These are phyloP conservation scores for Rhynchomys soricoides DNA, from an alignment of 2,113 vertebrate genomes.

Conservation along the genomic window DNA sequence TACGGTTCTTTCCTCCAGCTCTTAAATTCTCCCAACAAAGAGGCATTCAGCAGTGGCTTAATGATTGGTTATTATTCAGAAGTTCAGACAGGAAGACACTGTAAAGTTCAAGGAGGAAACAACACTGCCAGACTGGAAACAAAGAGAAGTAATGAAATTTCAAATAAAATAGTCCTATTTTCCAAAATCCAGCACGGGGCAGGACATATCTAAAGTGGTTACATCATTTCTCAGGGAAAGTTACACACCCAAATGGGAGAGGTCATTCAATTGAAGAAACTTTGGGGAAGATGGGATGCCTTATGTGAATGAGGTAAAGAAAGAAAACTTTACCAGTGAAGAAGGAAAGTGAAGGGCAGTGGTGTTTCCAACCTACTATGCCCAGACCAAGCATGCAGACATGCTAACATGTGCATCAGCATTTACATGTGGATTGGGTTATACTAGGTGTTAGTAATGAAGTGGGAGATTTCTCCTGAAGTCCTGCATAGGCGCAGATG, in stretches of 20 bases:
- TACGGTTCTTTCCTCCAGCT: neutral
- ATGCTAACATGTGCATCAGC: neutral
- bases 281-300: neutral
- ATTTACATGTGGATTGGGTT: neutral
- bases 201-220: slow-evolving; percentile 47
- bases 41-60: neutral
- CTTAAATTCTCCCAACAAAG: slow-evolving; percentile 15
- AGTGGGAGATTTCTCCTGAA: neutral
- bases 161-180: slow-evolving; percentile 44
- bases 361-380: neutral
- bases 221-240: neutral
- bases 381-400: neutral
- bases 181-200: slow-evolving; percentile 30
- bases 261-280: neutral
- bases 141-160: slow-evolving; percentile 49
- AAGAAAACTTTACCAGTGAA: neutral
- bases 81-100: slow-evolving; percentile 43
- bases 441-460: neutral
- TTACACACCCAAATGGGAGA: neutral
- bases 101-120: slow-evolving; percentile 19
- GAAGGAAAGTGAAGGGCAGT: neutral
- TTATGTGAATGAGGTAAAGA: neutral
- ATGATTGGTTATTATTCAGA: slow-evolving; percentile 27
- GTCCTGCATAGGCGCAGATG: neutral
- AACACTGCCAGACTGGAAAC: slow-evolving; percentile 1